These are phyloP conservation scores for Hydroisotoma schaefferi DNA, from an alignment of 2,888 invertebrate genomes.

Conservation along the genomic window DNA sequence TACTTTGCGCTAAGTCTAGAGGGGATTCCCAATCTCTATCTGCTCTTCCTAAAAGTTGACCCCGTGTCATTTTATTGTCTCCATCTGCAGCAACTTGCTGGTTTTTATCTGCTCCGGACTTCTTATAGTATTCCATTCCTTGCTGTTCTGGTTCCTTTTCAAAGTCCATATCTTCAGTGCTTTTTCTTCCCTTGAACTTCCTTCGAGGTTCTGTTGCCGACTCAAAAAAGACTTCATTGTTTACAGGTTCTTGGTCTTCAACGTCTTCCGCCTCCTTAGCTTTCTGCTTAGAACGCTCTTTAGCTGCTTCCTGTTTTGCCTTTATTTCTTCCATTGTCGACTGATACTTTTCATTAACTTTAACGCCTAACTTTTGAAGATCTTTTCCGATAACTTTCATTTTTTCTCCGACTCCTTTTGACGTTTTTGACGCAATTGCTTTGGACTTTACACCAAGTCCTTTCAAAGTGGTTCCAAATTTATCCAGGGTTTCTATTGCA, in stretches of 20 bases:
- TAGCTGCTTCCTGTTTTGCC: slow-evolving; percentile 37
- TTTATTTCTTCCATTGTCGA: slow-evolving; percentile 40
- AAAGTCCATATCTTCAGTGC: slow-evolving; percentile 28
- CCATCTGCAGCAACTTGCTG: slow-evolving; percentile 10
- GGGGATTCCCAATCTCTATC: slow-evolving; percentile 48
- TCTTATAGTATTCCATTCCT: slow-evolving; percentile 39
- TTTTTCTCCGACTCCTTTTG: slow-evolving; percentile 33
- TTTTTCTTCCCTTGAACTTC: slow-evolving; percentile 29
- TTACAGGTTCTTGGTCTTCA: slow-evolving; percentile 29
- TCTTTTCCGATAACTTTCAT: slow-evolving; percentile 39
- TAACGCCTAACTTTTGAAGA: slow-evolving; percentile 38
- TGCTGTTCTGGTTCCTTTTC: slow-evolving; percentile 54
- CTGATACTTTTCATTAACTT: slow-evolving; percentile 30
- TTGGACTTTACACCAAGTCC: slow-evolving; percentile 38
- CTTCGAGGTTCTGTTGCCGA: slow-evolving; percentile 15
- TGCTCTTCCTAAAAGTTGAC: slow-evolving; percentile 40
- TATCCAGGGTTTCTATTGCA: slow-evolving; percentile 36
- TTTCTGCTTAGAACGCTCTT: slow-evolving; percentile 15
- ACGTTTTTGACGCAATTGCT: slow-evolving; percentile 37
- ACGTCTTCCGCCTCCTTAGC: slow-evolving; percentile 20
- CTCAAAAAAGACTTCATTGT: slow-evolving; percentile 49
- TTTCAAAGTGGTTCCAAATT: slow-evolving; percentile 37
- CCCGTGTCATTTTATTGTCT: slow-evolving; percentile 19
- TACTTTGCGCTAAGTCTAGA: slow-evolving; percentile 35
- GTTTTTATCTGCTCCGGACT: slow-evolving; percentile 38